Conservation (phyloP, 2,888 invertebrate genomes). For the Phengaris arion region DNA sequence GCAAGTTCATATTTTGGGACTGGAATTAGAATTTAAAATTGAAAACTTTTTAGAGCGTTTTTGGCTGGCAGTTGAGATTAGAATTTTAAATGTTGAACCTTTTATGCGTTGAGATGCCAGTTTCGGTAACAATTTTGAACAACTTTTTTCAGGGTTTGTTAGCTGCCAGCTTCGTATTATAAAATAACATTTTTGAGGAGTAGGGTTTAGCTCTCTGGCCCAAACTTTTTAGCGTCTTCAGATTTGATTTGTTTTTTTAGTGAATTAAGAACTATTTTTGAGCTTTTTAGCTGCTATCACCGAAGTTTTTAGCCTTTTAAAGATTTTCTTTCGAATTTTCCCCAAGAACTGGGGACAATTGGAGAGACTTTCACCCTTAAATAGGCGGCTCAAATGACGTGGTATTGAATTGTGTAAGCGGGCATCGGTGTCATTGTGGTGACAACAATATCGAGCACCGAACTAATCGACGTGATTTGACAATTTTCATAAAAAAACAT, state of each 20-base stretch:
- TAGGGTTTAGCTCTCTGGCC: too few species aligned
- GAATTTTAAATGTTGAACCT: neutral
- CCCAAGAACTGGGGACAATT: constrained; percentile 59
- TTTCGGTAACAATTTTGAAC: neutral
- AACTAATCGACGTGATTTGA: constrained; percentile 77
- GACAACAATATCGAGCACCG: constrained; percentile 68
- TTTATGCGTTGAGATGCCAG: neutral
- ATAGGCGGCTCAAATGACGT: constrained; percentile 64
- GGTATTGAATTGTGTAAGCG: constrained; percentile 65
- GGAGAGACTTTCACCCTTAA: constrained; percentile 56
- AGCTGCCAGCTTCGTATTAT: neutral
- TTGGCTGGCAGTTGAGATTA: neutral
- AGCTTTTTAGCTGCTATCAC: neutral
- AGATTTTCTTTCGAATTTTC: constrained; percentile 56
- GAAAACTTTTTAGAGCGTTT: neutral
- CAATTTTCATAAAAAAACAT: constrained; percentile 50
- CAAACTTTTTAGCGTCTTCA: too few species aligned
- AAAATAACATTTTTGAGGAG: neutral
- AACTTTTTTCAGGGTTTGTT: neutral
- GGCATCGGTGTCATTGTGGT: constrained; percentile 61
- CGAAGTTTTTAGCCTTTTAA: neutral
- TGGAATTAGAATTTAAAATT: neutral
- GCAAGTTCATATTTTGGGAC: constrained; percentile 51
- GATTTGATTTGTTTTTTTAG: too few species aligned
- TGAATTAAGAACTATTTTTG: too few species aligned